These are phyloP conservation scores for Andrena cerasifolii DNA, from an alignment of 1,140 invertebrate species.

Conservation along the genomic window DNA sequence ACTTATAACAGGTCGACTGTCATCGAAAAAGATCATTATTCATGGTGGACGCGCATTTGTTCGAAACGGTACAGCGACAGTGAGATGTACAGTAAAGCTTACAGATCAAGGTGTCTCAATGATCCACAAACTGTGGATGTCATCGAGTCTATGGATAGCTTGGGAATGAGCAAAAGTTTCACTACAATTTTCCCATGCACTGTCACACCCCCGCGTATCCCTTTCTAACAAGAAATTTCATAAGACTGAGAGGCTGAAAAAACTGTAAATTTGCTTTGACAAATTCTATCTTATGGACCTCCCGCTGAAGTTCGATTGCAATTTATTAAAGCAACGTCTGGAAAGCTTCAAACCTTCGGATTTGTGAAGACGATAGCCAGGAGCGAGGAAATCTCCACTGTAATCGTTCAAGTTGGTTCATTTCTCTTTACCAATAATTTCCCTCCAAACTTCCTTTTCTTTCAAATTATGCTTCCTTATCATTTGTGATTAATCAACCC, in stretches of 20 bases:
- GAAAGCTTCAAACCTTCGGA: neutral
- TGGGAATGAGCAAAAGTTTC: constrained; percentile 23
- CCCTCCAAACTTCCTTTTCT: neutral
- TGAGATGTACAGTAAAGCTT: constrained; percentile 36
- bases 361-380: neutral
- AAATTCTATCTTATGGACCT: constrained; percentile 48
- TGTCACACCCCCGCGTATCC: constrained; percentile 4
- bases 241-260: neutral
- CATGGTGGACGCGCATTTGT: constrained; percentile 17
- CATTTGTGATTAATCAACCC: too few relatives aligned
- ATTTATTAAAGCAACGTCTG: neutral
- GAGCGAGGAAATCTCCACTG: neutral
- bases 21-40: neutral
- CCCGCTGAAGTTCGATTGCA: too few relatives aligned
- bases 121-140: neutral
- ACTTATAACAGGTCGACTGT: constrained; percentile 30
- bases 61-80: constrained; percentile 45
- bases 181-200: constrained; percentile 33
- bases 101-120: neutral
- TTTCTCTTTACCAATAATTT: neutral
- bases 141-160: neutral
- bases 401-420: neutral
- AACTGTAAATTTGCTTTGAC: neutral
- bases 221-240: constrained; percentile 19
- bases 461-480: neutral